Evolutionary conservation across 1,140 invertebrate species (phyloP).

Genomic region (Leptestheria dahalacensis): DNA sequence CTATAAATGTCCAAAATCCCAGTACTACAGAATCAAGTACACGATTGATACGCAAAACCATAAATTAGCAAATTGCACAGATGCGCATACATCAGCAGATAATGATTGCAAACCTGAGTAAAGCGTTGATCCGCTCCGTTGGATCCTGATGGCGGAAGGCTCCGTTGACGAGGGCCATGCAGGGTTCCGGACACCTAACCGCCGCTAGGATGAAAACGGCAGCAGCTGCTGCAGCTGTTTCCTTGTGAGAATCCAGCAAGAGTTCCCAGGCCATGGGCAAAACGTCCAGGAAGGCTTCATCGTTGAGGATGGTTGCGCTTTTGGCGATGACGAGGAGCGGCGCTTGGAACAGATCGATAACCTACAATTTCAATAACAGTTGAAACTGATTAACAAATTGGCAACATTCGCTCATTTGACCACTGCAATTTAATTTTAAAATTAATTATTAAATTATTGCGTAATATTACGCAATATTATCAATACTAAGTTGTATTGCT

Average conservation of each 20-base stretch:
- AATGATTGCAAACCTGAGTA: conserved; percentile 45
- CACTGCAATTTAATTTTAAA: too few relatives aligned
- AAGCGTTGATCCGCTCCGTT: conserved; percentile 54
- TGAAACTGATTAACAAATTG: conserved; percentile 2
- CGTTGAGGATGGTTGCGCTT: conserved; percentile 72
- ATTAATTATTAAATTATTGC: too few relatives aligned
- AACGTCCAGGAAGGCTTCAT: conserved; percentile 74
- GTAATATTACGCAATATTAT: too few relatives aligned
- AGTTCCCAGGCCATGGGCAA: conserved; percentile 87
- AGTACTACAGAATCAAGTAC: too few relatives aligned
- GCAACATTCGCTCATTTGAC: too few relatives aligned
- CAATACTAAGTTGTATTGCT: too few relatives aligned
- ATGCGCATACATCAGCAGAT: neutral
- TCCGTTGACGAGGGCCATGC: conserved; percentile 70
- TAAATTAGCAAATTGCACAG: neutral
- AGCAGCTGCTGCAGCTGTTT: conserved; percentile 62
- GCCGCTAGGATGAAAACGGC: conserved; percentile 83
- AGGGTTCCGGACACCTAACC: conserved; percentile 72
- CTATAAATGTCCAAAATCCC: too few relatives aligned
- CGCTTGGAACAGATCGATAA: conserved; percentile 73
- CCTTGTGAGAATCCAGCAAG: conserved; percentile 57
- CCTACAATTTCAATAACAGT: conserved; percentile 29
- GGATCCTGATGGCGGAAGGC: conserved; percentile 70
- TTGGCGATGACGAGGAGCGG: conserved; percentile 79
- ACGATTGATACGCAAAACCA: too few relatives aligned